Evolutionary conservation across 2,113 vertebrate species (phyloP).

Genomic region (Mastomys natalensis): DNA sequence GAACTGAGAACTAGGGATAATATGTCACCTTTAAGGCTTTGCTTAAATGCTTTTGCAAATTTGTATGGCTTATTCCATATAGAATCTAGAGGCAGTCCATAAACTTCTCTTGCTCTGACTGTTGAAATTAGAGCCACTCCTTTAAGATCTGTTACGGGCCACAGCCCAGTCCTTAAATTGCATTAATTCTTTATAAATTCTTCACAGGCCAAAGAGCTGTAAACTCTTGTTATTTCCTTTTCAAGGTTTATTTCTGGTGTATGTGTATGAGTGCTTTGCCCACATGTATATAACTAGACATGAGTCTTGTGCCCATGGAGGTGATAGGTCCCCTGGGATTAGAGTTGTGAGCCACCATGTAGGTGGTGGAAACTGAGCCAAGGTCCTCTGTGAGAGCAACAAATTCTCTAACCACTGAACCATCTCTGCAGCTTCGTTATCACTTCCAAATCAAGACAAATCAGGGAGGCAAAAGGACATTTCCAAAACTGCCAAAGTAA

Average conservation of each 20-base stretch:
- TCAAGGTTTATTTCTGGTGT: not conserved
- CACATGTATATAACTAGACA: not conserved
- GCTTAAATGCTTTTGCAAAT: slow-evolving; percentile 37
- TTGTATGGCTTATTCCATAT: not conserved
- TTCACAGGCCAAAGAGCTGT: not conserved
- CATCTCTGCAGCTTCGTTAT: not conserved
- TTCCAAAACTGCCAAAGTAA: not conserved
- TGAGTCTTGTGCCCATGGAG: not conserved
- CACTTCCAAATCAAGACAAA: not conserved
- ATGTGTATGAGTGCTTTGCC: not conserved
- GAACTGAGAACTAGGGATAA: slow-evolving; percentile 19
- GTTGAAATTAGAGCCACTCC: not conserved
- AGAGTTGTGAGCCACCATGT: not conserved
- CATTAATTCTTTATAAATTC: not conserved
- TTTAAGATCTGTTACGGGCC: not conserved
- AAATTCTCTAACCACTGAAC: not conserved
- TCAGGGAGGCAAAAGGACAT: not conserved
- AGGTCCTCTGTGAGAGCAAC: not conserved
- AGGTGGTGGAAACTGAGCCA: not conserved
- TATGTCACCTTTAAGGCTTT: slow-evolving; percentile 14
- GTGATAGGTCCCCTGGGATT: not conserved
- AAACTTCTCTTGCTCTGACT: not conserved
- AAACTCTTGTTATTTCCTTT: not conserved
- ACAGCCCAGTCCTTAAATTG: not conserved
- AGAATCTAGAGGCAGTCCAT: not conserved